A percentile compares a stretch with the other conserved stretches of the same genome.
Conservation (phyloP, 1,140 invertebrate species). For the Microvelia longipes region DNA sequence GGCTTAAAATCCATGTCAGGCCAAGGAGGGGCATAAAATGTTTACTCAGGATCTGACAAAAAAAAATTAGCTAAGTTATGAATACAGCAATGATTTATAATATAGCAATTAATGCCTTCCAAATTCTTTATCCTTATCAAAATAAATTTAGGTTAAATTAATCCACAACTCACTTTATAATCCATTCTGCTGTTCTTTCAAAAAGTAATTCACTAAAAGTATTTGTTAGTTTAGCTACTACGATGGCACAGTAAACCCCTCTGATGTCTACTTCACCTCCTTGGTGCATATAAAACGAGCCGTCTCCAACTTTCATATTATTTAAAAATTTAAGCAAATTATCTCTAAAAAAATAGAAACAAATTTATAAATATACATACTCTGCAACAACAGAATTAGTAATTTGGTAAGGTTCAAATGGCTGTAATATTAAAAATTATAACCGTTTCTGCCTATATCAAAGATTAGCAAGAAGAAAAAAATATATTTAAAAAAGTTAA, state of each 20-base stretch:
- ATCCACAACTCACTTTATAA: constrained; percentile 43
- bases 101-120: no score
- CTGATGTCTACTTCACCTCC: constrained; percentile 92
- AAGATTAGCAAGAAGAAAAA: no score
- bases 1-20: no score
- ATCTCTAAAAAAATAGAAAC: constrained; percentile 32
- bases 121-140: no score
- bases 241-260: constrained; percentile 86
- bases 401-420: background rate
- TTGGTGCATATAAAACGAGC: constrained; percentile 77
- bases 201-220: constrained; percentile 62
- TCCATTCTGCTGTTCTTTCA: constrained; percentile 76
- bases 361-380: background rate
- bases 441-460: no score
- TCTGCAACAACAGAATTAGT: background rate
- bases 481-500: no score
- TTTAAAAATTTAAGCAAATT: constrained; percentile 60
- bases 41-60: no score
- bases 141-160: background rate
- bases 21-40: no score
- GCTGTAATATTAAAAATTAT: no score
- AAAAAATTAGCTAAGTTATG: no score
- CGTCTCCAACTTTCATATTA: constrained; percentile 61
- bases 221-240: constrained; percentile 77
- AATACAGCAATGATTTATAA: no score